Conservation (phyloP, 2,113 vertebrate species). For the Lagopus leucura region DNA sequence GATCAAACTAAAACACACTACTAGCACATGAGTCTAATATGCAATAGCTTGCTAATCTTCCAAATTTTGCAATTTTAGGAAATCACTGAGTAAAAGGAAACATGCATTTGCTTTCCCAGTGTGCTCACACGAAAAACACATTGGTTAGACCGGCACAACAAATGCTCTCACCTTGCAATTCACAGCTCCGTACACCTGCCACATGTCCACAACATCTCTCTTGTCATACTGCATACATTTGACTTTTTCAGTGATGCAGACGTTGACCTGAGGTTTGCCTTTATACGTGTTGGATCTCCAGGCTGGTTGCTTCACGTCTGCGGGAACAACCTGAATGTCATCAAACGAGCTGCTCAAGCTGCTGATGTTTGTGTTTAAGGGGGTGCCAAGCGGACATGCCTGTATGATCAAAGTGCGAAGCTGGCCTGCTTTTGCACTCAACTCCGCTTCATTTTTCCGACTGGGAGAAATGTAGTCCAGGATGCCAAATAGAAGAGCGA, state of each 20-base stretch:
- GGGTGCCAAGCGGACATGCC: constrained; percentile 89
- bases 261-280: constrained; percentile 87
- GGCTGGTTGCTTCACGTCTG: constrained; percentile 84
- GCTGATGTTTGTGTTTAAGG: constrained; percentile 81
- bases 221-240: constrained; percentile 92
- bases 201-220: constrained; percentile 83
- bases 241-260: constrained; percentile 88
- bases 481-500: constrained; percentile 84
- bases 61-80: neutral
- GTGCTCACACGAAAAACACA: neutral
- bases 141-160: neutral
- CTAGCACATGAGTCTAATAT: neutral
- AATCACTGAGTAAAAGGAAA: neutral
- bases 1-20: neutral
- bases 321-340: constrained; percentile 61
- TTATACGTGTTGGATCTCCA: constrained; percentile 88
- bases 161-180: constrained; percentile 89
- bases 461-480: constrained; percentile 82
- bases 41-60: neutral
- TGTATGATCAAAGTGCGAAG: constrained; percentile 85
- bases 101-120: neutral
- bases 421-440: constrained; percentile 79
- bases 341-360: constrained; percentile 72
- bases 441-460: constrained; percentile 79
- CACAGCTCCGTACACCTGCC: constrained; percentile 92